Percentiles rank a stretch among this genome's conserved stretches.
phyloP scores from a whole-genome alignment of 2,113 vertebrate genomes.

The Erythrocebus patas region DNA sequence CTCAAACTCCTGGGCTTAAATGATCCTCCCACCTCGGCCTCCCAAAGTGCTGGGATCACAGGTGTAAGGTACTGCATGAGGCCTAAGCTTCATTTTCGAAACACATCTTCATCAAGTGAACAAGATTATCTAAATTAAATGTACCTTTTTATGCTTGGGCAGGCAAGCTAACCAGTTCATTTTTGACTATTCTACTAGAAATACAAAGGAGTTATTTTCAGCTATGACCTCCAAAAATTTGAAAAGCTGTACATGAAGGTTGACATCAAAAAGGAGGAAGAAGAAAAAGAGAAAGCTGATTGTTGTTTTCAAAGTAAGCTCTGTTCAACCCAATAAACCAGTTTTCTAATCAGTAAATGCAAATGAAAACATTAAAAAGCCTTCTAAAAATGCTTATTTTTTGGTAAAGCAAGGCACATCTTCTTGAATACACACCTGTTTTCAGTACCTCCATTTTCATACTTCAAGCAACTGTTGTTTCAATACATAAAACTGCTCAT shows the following conservation, averaged over 20 bases:
- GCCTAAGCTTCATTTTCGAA: not conserved
- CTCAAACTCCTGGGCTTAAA: not conserved
- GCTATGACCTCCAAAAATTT: slow-evolving; percentile 4
- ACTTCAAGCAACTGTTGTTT: not conserved
- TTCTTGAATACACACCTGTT: not conserved
- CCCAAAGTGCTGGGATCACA: not conserved
- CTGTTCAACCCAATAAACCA: not conserved
- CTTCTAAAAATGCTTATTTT: not conserved
- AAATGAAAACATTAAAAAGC: not conserved
- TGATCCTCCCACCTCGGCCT: not conserved
- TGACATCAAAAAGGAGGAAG: not conserved
- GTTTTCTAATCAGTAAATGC: not conserved
- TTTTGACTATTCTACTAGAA: not conserved
- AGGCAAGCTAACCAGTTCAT: not conserved
- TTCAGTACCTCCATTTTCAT: not conserved
- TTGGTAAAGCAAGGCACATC: not conserved
- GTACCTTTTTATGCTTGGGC: not conserved
- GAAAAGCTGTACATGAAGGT: not conserved
- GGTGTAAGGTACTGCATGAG: not conserved
- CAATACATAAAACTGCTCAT: not conserved
- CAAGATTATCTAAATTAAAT: not conserved
- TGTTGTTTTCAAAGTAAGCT: slow-evolving; percentile 38
- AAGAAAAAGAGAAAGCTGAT: not conserved
- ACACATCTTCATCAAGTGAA: not conserved
- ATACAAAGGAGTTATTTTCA: slow-evolving; percentile 8